Conservation (phyloP, 2,113 vertebrate species). For the Zosterops borbonicus region DNA sequence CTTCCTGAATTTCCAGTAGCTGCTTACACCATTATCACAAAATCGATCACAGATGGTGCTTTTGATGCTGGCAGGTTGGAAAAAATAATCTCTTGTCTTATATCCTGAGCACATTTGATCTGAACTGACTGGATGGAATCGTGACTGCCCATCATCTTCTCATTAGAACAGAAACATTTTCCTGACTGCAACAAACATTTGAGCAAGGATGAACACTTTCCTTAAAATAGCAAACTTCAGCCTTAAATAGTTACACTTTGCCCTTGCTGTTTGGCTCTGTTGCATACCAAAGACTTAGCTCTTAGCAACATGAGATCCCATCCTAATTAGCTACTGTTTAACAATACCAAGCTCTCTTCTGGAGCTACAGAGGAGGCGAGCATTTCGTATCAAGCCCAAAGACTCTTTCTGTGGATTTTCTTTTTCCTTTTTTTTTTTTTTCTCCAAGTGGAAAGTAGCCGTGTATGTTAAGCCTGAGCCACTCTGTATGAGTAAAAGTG, state of each 20-base stretch:
- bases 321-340: slow-evolving; percentile 66
- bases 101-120: slow-evolving; percentile 33
- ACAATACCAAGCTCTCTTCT: slow-evolving; percentile 73
- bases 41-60: slow-evolving; percentile 32
- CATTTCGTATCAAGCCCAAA: neutral
- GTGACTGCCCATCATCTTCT: neutral
- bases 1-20: slow-evolving; percentile 39
- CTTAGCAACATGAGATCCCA: slow-evolving; percentile 74
- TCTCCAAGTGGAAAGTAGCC: neutral
- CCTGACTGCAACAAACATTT: neutral
- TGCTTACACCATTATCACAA: slow-evolving; percentile 21
- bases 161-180: neutral
- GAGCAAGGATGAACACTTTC: neutral
- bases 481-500: neutral
- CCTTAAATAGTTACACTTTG: slow-evolving; percentile 62
- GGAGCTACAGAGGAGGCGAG: slow-evolving; percentile 43
- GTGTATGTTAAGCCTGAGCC: neutral
- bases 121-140: neutral
- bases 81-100: slow-evolving; percentile 26
- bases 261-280: slow-evolving; percentile 49
- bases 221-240: slow-evolving; percentile 56
- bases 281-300: slow-evolving; percentile 68
- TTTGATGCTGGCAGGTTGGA: slow-evolving; percentile 12
- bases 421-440: neutral
- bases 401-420: neutral